phyloP scores from a whole-genome alignment of 2,113 vertebrate species.

The Osmerus eperlanus region DNA sequence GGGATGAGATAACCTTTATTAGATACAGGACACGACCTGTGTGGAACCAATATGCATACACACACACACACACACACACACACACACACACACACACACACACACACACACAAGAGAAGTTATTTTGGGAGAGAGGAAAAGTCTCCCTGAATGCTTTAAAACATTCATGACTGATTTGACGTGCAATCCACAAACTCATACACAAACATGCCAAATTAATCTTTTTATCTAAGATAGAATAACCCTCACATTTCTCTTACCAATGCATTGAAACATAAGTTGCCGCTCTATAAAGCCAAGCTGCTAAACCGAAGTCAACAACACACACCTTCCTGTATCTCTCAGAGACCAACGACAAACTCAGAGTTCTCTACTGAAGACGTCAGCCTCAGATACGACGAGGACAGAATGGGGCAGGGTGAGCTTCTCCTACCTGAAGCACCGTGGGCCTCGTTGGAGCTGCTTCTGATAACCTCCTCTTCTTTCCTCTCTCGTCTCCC shows the following conservation, averaged over 20 bases:
- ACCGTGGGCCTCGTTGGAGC: background rate
- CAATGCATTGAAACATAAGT: slow-evolving; percentile 42
- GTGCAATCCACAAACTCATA: too few relatives aligned
- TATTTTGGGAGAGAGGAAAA: too few relatives aligned
- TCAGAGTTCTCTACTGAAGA: background rate
- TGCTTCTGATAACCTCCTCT: background rate
- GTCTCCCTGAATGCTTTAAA: too few relatives aligned
- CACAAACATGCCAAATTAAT: slow-evolving; percentile 10
- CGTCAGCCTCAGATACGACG: background rate
- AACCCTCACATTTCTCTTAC: slow-evolving; percentile 28
- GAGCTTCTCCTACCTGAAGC: background rate
- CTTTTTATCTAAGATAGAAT: background rate
- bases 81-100: background rate
- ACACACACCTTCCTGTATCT: background rate
- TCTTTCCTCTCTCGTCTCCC: background rate
- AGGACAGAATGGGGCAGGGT: slow-evolving; percentile 23
- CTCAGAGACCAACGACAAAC: too few relatives aligned
- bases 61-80: background rate
- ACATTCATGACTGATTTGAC: too few relatives aligned
- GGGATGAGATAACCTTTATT: too few relatives aligned
- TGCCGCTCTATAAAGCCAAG: slow-evolving; percentile 42
- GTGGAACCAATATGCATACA: too few relatives aligned
- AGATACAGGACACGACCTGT: too few relatives aligned
- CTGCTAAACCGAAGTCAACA: background rate
- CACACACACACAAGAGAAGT: background rate